phyloP scores from a whole-genome alignment of 2,888 invertebrate species.

The Seira musarum region DNA sequence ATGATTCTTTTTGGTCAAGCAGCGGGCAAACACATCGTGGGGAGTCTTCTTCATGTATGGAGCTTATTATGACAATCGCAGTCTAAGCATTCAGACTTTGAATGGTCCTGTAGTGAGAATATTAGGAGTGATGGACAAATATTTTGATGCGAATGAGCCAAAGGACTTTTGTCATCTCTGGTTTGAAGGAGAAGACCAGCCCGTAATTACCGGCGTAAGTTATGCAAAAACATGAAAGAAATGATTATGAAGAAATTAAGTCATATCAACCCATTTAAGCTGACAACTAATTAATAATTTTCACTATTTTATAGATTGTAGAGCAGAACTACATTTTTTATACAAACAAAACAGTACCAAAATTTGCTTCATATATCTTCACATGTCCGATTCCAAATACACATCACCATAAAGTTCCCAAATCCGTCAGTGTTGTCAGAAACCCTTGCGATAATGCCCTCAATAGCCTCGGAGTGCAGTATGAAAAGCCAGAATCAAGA shows the following conservation, averaged over 20 bases:
- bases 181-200: constrained; percentile 88
- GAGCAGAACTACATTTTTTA: too few species aligned
- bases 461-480: constrained; percentile 87
- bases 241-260: too few species aligned
- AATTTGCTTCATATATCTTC: too few species aligned
- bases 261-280: too few species aligned
- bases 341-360: too few species aligned
- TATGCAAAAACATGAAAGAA: too few species aligned
- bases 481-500: constrained; percentile 81
- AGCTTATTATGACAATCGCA: too few species aligned
- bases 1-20: too few species aligned
- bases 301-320: constrained; percentile 77
- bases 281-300: too few species aligned
- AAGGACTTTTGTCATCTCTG: constrained; percentile 92
- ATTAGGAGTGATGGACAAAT: constrained; percentile 90
- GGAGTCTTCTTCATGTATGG: constrained; percentile 93
- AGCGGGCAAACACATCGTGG: too few species aligned
- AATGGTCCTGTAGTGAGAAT: too few species aligned
- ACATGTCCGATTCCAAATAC: constrained; percentile 89
- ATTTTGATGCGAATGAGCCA: constrained; percentile 86
- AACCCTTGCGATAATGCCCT: constrained; percentile 88
- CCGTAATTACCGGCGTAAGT: constrained; percentile 75
- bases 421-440: constrained; percentile 89
- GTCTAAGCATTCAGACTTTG: constrained; percentile 89
- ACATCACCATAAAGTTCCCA: constrained; percentile 79